Evolutionary conservation across 2,113 vertebrate species (phyloP).

Genomic region (Cololabis saira): DNA sequence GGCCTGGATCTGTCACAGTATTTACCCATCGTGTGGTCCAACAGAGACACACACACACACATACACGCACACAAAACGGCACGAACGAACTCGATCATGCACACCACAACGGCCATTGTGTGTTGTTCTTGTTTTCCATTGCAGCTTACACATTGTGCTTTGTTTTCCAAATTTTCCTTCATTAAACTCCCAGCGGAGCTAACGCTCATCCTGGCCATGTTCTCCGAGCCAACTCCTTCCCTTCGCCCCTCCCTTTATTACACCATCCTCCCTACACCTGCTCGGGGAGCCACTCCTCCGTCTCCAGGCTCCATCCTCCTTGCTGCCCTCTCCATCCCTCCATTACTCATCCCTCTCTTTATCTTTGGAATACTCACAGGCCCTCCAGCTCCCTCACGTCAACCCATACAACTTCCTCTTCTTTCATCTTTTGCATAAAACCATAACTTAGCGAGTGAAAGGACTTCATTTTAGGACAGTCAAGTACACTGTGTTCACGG

Average conservation of each 20-base stretch:
- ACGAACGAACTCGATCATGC: slow-evolving; percentile 25
- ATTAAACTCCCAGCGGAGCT: slow-evolving; percentile 44
- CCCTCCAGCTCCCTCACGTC: slow-evolving; percentile 52
- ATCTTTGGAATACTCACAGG: slow-evolving; percentile 60
- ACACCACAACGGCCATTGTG: slow-evolving; percentile 84
- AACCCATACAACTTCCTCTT: slow-evolving; percentile 69
- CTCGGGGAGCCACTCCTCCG: slow-evolving; percentile 63
- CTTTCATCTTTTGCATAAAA: slow-evolving; percentile 71
- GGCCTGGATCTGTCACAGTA: slow-evolving; percentile 97
- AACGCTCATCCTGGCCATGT: slow-evolving; percentile 46
- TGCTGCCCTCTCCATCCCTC: slow-evolving; percentile 54
- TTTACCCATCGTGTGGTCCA: slow-evolving; percentile 91
- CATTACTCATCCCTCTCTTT: slow-evolving; percentile 65
- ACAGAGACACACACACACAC: slow-evolving; percentile 78
- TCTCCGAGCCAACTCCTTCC: slow-evolving; percentile 30
- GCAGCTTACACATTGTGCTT: slow-evolving; percentile 57
- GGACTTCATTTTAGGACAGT: slow-evolving; percentile 31
- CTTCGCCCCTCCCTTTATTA: slow-evolving; percentile 46
- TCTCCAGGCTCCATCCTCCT: slow-evolving; percentile 63
- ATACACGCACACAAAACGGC: slow-evolving; percentile 28
- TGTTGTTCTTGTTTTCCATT: slow-evolving; percentile 66
- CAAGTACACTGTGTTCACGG: slow-evolving; percentile 17
- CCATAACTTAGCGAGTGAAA: slow-evolving; percentile 46
- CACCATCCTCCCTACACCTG: slow-evolving; percentile 66
- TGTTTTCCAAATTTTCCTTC: slow-evolving; percentile 57